These are phyloP conservation scores for Cromileptes altivelis DNA, from an alignment of 2,113 vertebrate species.

Conservation along the genomic window DNA sequence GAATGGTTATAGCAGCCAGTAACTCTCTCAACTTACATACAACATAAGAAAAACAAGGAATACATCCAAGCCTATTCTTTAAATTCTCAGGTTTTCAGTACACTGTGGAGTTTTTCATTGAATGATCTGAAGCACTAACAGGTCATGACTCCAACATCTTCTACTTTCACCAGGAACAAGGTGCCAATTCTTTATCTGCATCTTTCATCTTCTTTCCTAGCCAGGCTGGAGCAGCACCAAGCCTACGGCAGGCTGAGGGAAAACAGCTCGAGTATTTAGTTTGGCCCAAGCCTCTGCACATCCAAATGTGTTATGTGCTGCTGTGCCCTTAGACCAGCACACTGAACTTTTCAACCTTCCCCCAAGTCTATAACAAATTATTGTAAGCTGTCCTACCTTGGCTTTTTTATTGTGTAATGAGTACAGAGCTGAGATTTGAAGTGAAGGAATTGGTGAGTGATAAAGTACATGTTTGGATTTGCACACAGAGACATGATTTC, in stretches of 20 bases:
- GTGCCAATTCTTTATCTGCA: slow-evolving; percentile 65
- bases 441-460: slow-evolving; percentile 28
- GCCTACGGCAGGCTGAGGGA: slow-evolving; percentile 43
- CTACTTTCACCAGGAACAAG: slow-evolving; percentile 30
- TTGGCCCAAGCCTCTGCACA: slow-evolving; percentile 54
- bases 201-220: slow-evolving; percentile 65
- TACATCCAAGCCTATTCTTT: not conserved
- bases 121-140: not conserved
- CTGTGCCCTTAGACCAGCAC: slow-evolving; percentile 38
- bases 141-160: not conserved
- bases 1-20: not conserved
- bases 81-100: not conserved
- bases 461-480: slow-evolving; percentile 15
- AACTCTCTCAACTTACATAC: not conserved
- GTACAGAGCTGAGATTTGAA: slow-evolving; percentile 34
- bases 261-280: slow-evolving; percentile 61
- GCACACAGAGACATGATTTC: not conserved
- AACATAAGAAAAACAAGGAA: not conserved
- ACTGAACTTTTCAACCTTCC: slow-evolving; percentile 66
- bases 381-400: not conserved
- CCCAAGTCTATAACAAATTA: slow-evolving; percentile 23
- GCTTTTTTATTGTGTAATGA: slow-evolving; percentile 44
- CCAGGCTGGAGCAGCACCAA: slow-evolving; percentile 59
- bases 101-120: not conserved
- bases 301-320: slow-evolving; percentile 36